Evolutionary conservation across 2,113 vertebrate species (phyloP).

Genomic region (Prunella fulvescens): DNA sequence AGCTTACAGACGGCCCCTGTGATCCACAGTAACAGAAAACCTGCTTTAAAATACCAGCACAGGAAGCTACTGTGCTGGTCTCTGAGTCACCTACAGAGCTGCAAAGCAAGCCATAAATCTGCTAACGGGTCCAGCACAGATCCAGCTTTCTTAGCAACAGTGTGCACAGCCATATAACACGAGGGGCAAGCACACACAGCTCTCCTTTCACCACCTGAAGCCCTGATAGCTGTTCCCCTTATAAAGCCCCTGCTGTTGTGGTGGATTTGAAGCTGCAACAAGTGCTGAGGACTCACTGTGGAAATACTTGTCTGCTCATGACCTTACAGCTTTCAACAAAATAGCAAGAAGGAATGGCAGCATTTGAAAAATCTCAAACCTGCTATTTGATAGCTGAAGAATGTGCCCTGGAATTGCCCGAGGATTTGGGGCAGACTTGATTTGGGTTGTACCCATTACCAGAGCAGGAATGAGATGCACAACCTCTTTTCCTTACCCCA

Average conservation of each 20-base stretch:
- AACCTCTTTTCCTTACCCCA: background rate
- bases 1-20: constrained; percentile 32
- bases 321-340: background rate
- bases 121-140: background rate
- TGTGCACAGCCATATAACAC: background rate
- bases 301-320: background rate
- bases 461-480: background rate
- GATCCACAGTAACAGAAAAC: constrained; percentile 35
- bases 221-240: fast-evolving
- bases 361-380: background rate
- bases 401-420: background rate
- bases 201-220: constrained; percentile 27
- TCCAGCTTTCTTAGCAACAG: background rate
- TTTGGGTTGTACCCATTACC: background rate
- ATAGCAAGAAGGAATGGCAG: background rate
- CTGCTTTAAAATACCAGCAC: background rate
- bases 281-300: background rate
- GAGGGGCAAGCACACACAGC: background rate
- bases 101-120: constrained; percentile 41
- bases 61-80: constrained; percentile 44
- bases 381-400: background rate
- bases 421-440: background rate
- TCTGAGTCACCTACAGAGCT: background rate
- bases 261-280: background rate
- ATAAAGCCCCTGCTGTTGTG: background rate